Base-by-base conservation (phyloP, 2,888 invertebrate genomes). In the Amphipoea lucens region DNA sequence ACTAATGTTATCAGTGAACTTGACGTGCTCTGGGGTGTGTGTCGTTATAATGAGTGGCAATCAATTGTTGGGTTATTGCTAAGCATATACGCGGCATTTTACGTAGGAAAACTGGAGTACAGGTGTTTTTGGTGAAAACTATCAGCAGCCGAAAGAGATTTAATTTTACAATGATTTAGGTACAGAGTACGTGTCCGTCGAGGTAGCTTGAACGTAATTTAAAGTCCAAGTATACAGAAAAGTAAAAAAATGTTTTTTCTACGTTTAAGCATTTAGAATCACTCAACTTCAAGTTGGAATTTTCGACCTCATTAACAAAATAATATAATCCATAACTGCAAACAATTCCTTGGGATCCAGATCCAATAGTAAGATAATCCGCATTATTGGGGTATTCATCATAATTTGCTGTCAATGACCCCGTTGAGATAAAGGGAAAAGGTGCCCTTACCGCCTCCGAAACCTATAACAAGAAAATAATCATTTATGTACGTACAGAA, bases 361-460 rank as follows among this genome's bases (percentile, higher is more conserved):
- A 72, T 68, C 29, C 42, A 75, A 73, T 63, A 23, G 54, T 60
- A 42, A 67, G 74, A 84, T 78, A 51, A 77, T 54, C 67, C 76
- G 48, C 48, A 60, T 87, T 87, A 84, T 87, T 72, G 9, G 62
- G 57, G 71, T 70, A 78, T 75, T 82, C 73, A 88, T 88, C 77
- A 83, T 88, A 88, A 89, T 88, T 88, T 71, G 73, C 82, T 84
- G 88, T 81, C 88, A 88, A 88, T 84, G 82, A 74, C 66, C 66
- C 66, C 76, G 60, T 76, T 81, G 65, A 82, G 86, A 82, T 81
- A 71, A 77, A 88, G 69, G 79, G 65, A 81, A 74, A 81, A 67
- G 83, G 69, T 70, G 74, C 54, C 77, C 60, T 68, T 11, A 54
- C 63, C 76, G 62, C 36, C 69, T 36, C 65, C 45, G 12, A 23